Percentiles rank a stretch among this genome's conserved stretches.
Evolutionary conservation across 2,797 vertebrate genomes (phyloP).

Genomic region (Smutsia gigantea): DNA sequence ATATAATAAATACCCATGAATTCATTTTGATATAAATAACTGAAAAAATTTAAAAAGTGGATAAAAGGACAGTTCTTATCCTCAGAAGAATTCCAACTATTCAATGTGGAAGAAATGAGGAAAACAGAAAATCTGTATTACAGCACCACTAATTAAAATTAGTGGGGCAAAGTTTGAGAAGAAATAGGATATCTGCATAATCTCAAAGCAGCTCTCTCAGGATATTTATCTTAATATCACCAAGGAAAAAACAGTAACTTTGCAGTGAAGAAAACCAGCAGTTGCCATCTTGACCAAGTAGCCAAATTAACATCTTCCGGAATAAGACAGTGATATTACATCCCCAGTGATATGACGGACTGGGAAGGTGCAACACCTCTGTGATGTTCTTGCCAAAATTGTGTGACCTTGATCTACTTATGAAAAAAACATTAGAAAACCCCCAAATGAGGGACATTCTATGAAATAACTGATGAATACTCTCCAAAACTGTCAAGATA

Average conservation of each 20-base stretch:
- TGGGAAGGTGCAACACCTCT: not conserved
- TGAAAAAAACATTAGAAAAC: not conserved
- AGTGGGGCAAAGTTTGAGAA: not conserved
- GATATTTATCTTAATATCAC: not conserved
- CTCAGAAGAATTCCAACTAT: slow-evolving; percentile 25
- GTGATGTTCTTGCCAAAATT: not conserved
- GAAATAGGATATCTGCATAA: not conserved
- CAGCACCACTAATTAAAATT: not conserved
- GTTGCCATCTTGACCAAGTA: not conserved
- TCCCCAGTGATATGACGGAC: not conserved
- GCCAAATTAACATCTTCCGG: not conserved
- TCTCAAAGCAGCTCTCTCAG: not conserved
- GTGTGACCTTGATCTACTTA: not conserved
- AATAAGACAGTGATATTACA: not conserved
- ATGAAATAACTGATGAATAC: not conserved
- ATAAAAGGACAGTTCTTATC: not conserved
- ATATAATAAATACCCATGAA: not conserved
- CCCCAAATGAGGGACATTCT: not conserved
- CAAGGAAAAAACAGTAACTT: not conserved
- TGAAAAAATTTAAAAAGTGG: not conserved
- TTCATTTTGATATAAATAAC: not conserved
- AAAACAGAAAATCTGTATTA: not conserved
- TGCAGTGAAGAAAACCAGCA: not conserved
- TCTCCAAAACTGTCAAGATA: not conserved
- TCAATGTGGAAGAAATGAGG: not conserved